phyloP scores from a whole-genome alignment of 2,113 vertebrate species.

The Brachypteracias leptosomus region DNA sequence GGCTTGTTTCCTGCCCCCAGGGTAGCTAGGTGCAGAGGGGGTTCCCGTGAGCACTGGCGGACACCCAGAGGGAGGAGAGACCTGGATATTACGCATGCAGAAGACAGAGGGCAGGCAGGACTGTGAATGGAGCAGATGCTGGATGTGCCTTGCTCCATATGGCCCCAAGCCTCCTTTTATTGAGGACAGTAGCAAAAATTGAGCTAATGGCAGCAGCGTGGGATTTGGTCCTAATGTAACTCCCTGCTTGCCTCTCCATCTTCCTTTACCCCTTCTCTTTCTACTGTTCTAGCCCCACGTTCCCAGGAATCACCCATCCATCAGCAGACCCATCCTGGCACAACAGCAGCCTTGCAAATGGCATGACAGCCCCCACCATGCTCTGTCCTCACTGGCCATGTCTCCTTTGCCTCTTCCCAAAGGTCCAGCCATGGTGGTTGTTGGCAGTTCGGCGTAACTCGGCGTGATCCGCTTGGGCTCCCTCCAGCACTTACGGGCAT shows the following conservation, averaged over 20 bases:
- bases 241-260: neutral
- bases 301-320: neutral
- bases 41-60: rapidly evolving
- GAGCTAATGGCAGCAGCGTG: neutral
- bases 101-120: neutral
- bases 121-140: neutral
- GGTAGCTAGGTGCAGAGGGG: rapidly evolving
- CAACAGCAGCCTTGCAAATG: neutral
- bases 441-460: neutral
- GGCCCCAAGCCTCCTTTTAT: neutral
- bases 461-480: neutral
- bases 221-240: neutral
- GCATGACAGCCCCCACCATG: neutral
- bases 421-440: neutral
- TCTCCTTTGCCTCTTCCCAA: neutral
- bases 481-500: neutral
- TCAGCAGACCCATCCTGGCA: neutral
- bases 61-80: neutral
- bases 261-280: neutral
- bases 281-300: neutral
- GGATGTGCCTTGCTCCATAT: neutral
- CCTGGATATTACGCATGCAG: neutral
- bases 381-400: rapidly evolving
- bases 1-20: neutral
- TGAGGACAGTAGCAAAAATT: neutral